Evolutionary conservation across 2,888 invertebrate genomes (phyloP).

Genomic region (Stegana nigrithorax): DNA sequence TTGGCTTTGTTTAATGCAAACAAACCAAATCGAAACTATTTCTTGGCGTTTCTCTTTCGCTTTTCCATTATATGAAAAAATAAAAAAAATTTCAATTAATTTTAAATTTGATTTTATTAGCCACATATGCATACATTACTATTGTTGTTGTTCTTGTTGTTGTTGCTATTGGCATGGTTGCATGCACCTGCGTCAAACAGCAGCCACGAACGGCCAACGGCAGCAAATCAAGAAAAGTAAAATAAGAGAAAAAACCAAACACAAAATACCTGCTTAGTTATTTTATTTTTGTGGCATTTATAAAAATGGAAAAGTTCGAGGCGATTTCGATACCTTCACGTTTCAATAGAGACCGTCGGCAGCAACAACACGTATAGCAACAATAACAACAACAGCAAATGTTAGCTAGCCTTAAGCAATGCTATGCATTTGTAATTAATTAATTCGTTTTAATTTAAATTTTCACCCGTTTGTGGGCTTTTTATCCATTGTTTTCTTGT

Average conservation of each 20-base stretch:
- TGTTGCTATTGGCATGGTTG: too few relatives aligned
- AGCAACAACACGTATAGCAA: slow-evolving; percentile 20
- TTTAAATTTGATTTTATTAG: not conserved
- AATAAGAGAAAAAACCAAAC: not conserved
- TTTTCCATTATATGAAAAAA: too few relatives aligned
- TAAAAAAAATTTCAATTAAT: not conserved
- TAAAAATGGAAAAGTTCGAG: slow-evolving; percentile 1
- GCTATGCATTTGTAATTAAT: slow-evolving; percentile 63
- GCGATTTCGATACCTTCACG: slow-evolving; percentile 10
- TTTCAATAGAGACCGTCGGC: slow-evolving; percentile 6
- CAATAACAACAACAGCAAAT: slow-evolving; percentile 25
- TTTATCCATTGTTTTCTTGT: not conserved
- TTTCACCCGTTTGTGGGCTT: slow-evolving; percentile 11
- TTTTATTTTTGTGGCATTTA: slow-evolving; percentile 9
- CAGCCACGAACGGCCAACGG: not conserved
- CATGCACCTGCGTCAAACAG: not conserved
- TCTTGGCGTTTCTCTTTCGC: not conserved
- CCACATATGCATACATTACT: too few relatives aligned
- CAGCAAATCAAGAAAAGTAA: not conserved
- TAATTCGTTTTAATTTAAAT: slow-evolving; percentile 53
- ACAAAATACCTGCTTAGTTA: slow-evolving; percentile 8
- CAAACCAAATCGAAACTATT: not conserved
- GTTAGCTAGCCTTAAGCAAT: slow-evolving; percentile 7
- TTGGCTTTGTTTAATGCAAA: too few relatives aligned
- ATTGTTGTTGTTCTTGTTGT: not conserved